Evolutionary conservation across 2,797 vertebrate genomes (phyloP).

Genomic region (Microchirus variegatus): DNA sequence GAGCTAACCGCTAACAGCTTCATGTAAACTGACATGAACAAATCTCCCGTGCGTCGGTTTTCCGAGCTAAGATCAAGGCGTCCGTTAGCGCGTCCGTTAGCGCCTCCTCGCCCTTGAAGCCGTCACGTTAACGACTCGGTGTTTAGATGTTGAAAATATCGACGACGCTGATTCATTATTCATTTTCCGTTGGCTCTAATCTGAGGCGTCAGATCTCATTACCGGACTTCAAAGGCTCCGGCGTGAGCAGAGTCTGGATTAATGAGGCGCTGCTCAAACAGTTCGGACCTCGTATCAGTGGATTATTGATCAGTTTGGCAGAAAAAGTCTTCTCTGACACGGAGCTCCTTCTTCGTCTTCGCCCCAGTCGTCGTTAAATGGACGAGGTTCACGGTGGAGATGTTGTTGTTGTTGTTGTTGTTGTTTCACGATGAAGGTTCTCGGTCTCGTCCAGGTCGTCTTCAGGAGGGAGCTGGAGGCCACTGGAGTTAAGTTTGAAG

Average conservation of each 20-base stretch:
- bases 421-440: not conserved
- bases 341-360: constrained; percentile 37
- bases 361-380: too few species aligned
- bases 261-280: constrained; percentile 44
- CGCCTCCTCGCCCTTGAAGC: constrained; percentile 44
- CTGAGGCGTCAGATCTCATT: constrained; percentile 67
- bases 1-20: constrained; percentile 10
- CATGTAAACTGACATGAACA: constrained; percentile 49
- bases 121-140: constrained; percentile 64
- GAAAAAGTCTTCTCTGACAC: constrained; percentile 46
- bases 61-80: constrained; percentile 56
- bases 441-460: too few species aligned
- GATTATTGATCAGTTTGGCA: constrained; percentile 57
- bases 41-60: constrained; percentile 44
- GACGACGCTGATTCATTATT: constrained; percentile 67
- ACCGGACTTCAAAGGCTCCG: constrained; percentile 61
- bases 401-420: too few species aligned
- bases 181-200: constrained; percentile 65
- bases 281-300: constrained; percentile 44
- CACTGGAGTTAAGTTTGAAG: too few species aligned
- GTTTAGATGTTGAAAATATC: constrained; percentile 68
- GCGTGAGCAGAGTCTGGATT: constrained; percentile 41
- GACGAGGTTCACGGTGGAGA: too few species aligned
- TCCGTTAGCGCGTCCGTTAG: constrained; percentile 52
- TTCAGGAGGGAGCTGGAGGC: too few species aligned